Base-by-base conservation (phyloP, 2,113 vertebrate genomes). In the Thalassoma bifasciatum region DNA sequence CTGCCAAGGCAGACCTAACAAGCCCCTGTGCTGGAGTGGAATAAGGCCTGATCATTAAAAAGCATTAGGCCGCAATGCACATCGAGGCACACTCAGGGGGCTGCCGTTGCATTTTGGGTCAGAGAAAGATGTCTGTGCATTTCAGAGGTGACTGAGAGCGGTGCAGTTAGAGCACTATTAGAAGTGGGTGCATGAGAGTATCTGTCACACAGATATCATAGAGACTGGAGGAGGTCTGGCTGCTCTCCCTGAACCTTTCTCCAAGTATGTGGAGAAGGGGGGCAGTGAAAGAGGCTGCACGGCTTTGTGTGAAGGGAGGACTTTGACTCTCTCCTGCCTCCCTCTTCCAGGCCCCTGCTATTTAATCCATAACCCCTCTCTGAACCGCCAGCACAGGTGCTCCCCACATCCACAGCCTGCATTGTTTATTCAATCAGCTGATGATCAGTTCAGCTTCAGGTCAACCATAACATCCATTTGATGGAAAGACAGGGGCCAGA, bases 1-100 rank as follows among this genome's bases (percentile, higher is more conserved):
- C 77, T 92, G 91, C 90, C 90, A 92, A 87, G 83, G 88, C 84
- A 63, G 75, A 87, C 78, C 90, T 89, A 89, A 91, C 80, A 82
- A 90, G 77, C 82, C 71, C 82, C 66, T 49, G 58, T 56, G 79
- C 72, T 75, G 75, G 50, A 89, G 73, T 66, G 82, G 66, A 87
- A 86, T 83, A 88, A 77, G 86, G 84, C 72, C 81, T n/a, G 79
- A 85, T 92, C 86, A 89, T 92, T 91, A 91, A 85, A 91, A 83
- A 77, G 74, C 81, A 80, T 84, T 77, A 72, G 74, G 74, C 80
- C 52, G 72, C 88, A 85, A 75, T 82, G 74, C 71, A 70, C 75
- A 78, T 77, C 4, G 70, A 86, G 90, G 87, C 83, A 61, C 77
- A 65, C 44, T 79, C 56, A 26, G 51, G 81, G 77, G 86, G 74